Percentiles rank a stretch among this genome's conserved stretches.
These are phyloP conservation scores for Portunus trituberculatus DNA, from an alignment of 1,140 invertebrate species.

Conservation along the genomic window DNA sequence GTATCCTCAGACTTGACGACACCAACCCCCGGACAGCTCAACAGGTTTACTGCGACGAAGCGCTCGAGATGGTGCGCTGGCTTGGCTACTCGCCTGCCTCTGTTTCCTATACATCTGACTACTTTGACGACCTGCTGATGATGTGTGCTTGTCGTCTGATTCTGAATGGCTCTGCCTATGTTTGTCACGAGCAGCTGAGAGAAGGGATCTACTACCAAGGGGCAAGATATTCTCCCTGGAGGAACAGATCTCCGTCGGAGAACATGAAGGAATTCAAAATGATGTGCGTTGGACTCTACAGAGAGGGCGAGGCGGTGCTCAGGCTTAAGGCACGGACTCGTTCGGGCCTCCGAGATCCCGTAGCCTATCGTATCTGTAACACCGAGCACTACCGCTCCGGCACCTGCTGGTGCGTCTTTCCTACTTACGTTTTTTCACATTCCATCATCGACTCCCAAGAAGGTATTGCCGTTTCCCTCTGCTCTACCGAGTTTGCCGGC, in stretches of 20 bases:
- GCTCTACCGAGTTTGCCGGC: constrained; percentile 70
- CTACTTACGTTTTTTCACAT: constrained; percentile 75
- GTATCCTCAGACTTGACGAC: constrained; percentile 74
- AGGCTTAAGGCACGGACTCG: constrained; percentile 55
- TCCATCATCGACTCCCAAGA: constrained; percentile 71
- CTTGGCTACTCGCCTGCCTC: constrained; percentile 11
- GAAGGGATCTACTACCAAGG: no score
- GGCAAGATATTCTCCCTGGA: constrained; percentile 25
- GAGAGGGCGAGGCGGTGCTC: constrained; percentile 46
- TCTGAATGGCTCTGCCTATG: constrained; percentile 43
- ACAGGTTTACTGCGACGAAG: neutral
- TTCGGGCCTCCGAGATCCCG: constrained; percentile 62
- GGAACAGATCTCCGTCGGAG: constrained; percentile 29
- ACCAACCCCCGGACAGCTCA: constrained; percentile 70
- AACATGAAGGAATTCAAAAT: constrained; percentile 61
- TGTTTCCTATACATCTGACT: constrained; percentile 60
- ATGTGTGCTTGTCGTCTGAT: constrained; percentile 41
- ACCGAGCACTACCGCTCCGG: constrained; percentile 56
- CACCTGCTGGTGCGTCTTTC: constrained; percentile 69
- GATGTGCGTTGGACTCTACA: constrained; percentile 48
- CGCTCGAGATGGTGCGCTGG: constrained; percentile 51
- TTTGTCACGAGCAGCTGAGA: constrained; percentile 50
- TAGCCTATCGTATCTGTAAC: constrained; percentile 64
- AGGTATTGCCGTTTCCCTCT: constrained; percentile 72
- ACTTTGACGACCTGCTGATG: constrained; percentile 59